phyloP scores from a whole-genome alignment of 2,113 vertebrate genomes.

The Procavia capensis region DNA sequence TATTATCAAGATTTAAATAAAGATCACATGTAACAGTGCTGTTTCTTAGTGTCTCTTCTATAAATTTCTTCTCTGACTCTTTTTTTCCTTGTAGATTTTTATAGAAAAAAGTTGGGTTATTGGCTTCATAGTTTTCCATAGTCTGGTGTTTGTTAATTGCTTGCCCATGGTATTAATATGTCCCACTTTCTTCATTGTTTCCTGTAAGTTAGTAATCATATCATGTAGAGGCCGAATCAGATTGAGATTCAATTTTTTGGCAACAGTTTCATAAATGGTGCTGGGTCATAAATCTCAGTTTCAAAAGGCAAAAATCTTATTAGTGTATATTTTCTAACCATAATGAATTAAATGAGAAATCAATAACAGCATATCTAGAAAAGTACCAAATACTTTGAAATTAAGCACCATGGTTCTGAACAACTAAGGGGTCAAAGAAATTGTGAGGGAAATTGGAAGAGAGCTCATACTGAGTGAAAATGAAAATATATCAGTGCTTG shows the following conservation, averaged over 20 bases:
- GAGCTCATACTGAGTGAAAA: neutral
- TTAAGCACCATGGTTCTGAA: neutral
- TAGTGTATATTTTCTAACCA: neutral
- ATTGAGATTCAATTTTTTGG: neutral
- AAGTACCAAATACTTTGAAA: neutral
- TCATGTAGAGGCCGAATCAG: neutral
- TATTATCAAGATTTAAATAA: neutral
- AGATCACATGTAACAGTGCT: neutral
- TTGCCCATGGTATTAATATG: neutral
- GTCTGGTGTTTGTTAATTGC: neutral
- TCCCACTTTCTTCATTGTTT: neutral
- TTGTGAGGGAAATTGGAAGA: neutral
- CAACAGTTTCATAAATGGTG: neutral
- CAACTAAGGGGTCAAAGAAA: neutral
- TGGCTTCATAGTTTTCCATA: neutral
- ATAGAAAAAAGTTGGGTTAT: neutral
- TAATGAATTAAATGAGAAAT: neutral
- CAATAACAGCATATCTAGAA: neutral
- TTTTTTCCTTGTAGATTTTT: neutral
- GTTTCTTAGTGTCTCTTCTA: neutral
- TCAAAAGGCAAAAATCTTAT: neutral
- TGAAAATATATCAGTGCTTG: neutral
- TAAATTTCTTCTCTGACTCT: neutral
- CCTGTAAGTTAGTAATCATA: neutral
- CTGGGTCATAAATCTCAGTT: neutral